Conservation (phyloP, 2,888 invertebrate species). For the Cantharis rufa region DNA sequence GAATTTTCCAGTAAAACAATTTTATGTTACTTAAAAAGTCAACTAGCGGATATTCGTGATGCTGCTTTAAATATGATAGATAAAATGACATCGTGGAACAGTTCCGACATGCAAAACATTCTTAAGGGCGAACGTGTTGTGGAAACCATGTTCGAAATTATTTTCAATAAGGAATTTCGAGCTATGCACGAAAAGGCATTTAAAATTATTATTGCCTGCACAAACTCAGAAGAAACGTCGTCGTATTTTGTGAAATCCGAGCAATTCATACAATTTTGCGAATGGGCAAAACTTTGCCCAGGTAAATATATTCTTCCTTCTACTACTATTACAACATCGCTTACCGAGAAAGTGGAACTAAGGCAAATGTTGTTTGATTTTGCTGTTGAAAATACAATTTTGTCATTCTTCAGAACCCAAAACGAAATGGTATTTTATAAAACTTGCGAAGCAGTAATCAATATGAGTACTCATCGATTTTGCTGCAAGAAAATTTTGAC, state of each 20-base stretch:
- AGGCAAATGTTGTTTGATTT: conserved; percentile 23
- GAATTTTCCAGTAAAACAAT: conserved; percentile 13
- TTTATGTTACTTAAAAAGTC: conserved; percentile 10
- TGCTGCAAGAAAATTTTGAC: conserved; percentile 26
- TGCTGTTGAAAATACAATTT: conserved; percentile 18
- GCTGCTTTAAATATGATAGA: conserved; percentile 9
- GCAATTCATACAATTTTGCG: conserved; percentile 20
- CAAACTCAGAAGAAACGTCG: conserved; percentile 14
- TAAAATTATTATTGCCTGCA: conserved; percentile 6
- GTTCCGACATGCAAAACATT: conserved; percentile 4
- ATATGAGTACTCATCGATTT: conserved; percentile 18
- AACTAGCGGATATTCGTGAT: conserved; percentile 6
- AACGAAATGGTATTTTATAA: conserved; percentile 21
- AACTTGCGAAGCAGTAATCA: conserved; percentile 12
- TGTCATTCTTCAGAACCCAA: conserved; percentile 20
- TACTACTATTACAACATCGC: conserved; percentile 8
- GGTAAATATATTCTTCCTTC: conserved; percentile 14
- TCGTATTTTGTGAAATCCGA: conserved; percentile 13
- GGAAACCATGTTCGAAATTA: conserved; percentile 5
- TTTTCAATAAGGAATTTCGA: conserved; percentile 7
- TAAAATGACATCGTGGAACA: conserved; percentile 5
- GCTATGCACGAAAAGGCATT: conserved; percentile 16
- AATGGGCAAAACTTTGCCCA: conserved; percentile 20
- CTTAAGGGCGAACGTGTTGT: conserved; percentile 2
- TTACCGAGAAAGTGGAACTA: conserved; percentile 2